Conservation (phyloP, 2,113 vertebrate species). For the Nothoprocta perdicaria region DNA sequence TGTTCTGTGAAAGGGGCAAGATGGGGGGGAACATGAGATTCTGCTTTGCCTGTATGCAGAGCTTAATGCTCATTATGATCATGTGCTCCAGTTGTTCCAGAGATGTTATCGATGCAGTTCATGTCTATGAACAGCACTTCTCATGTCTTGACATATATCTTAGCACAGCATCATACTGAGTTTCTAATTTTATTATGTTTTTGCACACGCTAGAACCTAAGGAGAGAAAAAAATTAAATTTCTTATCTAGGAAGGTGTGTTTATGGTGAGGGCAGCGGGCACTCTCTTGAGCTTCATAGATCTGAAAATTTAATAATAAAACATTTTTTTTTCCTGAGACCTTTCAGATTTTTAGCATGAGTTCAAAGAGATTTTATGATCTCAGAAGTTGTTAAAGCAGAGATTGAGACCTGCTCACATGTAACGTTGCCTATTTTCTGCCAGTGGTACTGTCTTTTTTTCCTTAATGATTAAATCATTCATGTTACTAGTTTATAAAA, state of each 20-base stretch:
- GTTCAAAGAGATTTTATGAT: neutral
- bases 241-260: neutral
- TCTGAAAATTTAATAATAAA: neutral
- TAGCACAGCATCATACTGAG: neutral
- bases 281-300: neutral
- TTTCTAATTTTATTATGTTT: neutral
- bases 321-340: neutral
- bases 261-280: neutral
- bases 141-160: conserved; percentile 3
- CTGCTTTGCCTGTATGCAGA: neutral
- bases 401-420: neutral
- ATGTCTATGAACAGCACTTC: neutral
- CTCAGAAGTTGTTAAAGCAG: neutral
- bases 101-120: neutral
- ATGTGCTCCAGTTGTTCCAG: neutral
- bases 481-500: neutral
- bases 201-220: neutral
- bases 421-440: neutral
- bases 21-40: neutral
- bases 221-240: neutral
- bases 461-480: neutral
- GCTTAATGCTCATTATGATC: neutral
- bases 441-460: neutral
- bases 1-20: neutral
- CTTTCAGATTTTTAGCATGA: neutral